Evolutionary conservation across 2,888 invertebrate genomes (phyloP), one percentile per base, ranked within the genome.

Genomic region (Neoascia interrupta): DNA sequence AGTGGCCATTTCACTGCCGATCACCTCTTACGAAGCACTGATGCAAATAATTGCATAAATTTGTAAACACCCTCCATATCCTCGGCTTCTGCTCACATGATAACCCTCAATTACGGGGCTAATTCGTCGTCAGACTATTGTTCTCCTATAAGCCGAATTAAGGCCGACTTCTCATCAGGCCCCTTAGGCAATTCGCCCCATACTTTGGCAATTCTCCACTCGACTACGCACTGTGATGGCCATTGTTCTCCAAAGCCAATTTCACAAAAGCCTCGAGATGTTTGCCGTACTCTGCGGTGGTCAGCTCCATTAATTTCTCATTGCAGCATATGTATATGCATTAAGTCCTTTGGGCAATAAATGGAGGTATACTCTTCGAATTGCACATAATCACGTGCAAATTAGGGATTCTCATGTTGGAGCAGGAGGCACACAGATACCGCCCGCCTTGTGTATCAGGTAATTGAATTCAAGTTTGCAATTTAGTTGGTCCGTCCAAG

Each of bases 1-100:
- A n/a, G n/a, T n/a, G n/a, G n/a, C n/a, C 31, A 43, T 58, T 43
- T 34, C 21, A 34, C 43, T 31, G 13, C 10, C 41, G 19, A 6
- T 43, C 19, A 41, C 5, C 18, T 6, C 15, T 13, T 28, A 23
- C 53, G 26, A 53, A 58, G 16, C 41, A 53, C 60, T 68, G 60
- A 73, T 66, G 58, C 66, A 53, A 26, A 53, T 60, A 53, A 60
- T 60, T 60, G 43, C 73, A 66, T 58, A 23, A 45, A 58, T 73
- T 73, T 51, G 45, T 56, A 53, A 66, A 18, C 28, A 58, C 34
- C 16, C 23, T 45, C 26, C n/a, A 8, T 15, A 21, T 11, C 8
- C 18, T 1, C 11, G 5, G 6, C 11, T n/a, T 15, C 18, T n/a
- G 21, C 31, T 13, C 10, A n/a, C n/a, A n/a, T n/a, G n/a, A n/a